Percentiles rank a stretch among this genome's conserved stretches.
Evolutionary conservation across 1,140 invertebrate species (phyloP).

Genomic region (Bombyx mandarina): DNA sequence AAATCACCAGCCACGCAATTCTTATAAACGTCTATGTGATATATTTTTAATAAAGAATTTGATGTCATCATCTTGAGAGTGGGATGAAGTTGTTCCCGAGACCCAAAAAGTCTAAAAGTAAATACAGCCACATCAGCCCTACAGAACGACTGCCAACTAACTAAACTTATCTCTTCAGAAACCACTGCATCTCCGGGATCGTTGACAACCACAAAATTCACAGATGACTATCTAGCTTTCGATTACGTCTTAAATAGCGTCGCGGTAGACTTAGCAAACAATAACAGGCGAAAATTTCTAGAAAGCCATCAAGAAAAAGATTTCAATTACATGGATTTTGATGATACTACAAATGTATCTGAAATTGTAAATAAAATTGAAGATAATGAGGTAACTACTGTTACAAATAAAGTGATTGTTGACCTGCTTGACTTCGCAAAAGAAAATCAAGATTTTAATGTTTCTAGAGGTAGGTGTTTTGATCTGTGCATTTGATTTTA

Average conservation of each 20-base stretch:
- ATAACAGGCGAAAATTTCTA: constrained; percentile 14
- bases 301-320: background rate
- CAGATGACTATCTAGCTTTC: constrained; percentile 18
- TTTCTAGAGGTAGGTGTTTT: constrained; percentile 1
- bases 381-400: background rate
- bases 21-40: too few species aligned
- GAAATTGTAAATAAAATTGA: background rate
- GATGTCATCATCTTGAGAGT: too few species aligned
- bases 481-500: background rate
- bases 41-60: too few species aligned
- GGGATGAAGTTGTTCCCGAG: too few species aligned
- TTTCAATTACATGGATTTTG: constrained; percentile 10
- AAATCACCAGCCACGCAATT: too few species aligned
- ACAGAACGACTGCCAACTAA: too few species aligned
- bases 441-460: background rate
- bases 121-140: too few species aligned
- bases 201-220: too few species aligned
- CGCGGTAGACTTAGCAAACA: constrained; percentile 14
- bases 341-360: constrained; percentile 1
- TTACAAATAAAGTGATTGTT: constrained; percentile 6
- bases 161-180: background rate
- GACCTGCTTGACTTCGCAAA: constrained; percentile 9
- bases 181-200: background rate
- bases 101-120: too few species aligned
- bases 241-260: constrained; percentile 22